A percentile compares a stretch with the other conserved stretches of the same genome.
phyloP scores from a whole-genome alignment of 2,888 invertebrate species.

The Lutraria lutraria region DNA sequence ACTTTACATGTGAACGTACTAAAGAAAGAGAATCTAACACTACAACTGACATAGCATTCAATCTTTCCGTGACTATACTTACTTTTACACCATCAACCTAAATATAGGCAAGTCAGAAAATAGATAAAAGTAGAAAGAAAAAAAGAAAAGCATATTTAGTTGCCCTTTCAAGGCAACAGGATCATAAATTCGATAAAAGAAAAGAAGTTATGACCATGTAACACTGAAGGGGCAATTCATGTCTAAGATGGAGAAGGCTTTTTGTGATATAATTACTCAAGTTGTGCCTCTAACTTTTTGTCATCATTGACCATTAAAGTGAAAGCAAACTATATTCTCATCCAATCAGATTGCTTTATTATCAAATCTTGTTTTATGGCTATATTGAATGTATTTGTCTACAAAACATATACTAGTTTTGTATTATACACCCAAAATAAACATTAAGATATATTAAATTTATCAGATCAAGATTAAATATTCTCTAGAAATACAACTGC shows the following conservation, averaged over 20 bases:
- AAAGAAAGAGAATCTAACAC: neutral
- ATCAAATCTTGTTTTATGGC: too few relatives aligned
- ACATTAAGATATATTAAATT: neutral
- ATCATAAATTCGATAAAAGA: neutral
- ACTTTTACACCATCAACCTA: constrained; percentile 67
- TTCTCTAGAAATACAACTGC: neutral
- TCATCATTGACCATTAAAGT: neutral
- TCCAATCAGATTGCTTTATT: neutral
- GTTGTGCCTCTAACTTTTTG: neutral
- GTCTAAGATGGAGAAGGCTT: neutral
- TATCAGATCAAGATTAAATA: neutral
- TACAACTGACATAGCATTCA: constrained; percentile 16
- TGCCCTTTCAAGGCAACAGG: neutral
- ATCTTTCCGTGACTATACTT: constrained; percentile 49
- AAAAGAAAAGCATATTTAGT: neutral
- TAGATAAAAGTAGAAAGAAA: constrained; percentile 4
- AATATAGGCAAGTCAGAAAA: constrained; percentile 39
- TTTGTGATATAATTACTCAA: neutral
- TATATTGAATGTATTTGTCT: too few relatives aligned
- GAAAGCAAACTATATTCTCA: neutral
- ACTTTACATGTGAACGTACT: neutral
- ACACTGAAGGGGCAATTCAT: neutral
- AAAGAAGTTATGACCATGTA: neutral
- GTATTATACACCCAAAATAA: neutral
- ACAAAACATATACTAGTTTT: too few relatives aligned